Conservation (phyloP, 2,113 vertebrate genomes). For the Mobula hypostoma region DNA sequence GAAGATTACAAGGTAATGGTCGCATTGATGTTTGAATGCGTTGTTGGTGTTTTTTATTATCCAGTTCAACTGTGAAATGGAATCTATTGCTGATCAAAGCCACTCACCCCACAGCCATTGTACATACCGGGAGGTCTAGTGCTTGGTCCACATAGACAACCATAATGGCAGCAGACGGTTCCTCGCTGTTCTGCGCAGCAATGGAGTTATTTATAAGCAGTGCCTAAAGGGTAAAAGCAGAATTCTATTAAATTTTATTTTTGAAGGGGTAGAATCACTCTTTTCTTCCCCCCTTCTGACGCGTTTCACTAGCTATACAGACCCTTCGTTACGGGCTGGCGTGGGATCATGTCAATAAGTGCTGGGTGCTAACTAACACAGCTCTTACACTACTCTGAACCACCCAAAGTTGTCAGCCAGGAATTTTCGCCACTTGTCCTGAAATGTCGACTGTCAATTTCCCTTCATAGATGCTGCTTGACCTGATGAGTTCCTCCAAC, state of each 20-base stretch:
- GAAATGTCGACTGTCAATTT: too few relatives aligned
- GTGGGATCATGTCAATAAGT: background rate
- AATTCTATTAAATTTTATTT: background rate
- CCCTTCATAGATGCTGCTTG: too few relatives aligned
- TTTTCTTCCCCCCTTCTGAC: background rate
- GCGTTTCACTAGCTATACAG: background rate
- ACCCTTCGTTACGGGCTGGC: background rate
- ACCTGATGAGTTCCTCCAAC: too few relatives aligned
- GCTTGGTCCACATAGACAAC: conserved; percentile 79
- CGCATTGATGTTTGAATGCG: background rate
- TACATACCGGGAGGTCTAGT: conserved; percentile 73
- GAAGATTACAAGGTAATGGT: background rate
- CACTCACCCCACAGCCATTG: background rate
- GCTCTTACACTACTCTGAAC: too few relatives aligned
- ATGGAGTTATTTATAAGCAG: conserved; percentile 68
- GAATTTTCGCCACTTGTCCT: background rate
- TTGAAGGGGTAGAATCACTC: background rate
- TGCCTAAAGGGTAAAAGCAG: conserved; percentile 54
- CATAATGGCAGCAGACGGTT: conserved; percentile 76
- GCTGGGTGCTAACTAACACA: background rate
- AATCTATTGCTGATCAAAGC: background rate
- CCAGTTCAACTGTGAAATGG: background rate
- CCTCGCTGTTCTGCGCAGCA: conserved; percentile 59
- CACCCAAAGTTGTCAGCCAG: too few relatives aligned
- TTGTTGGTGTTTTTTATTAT: background rate